Evolutionary conservation across 2,113 vertebrate genomes (phyloP).

Genomic region (Ovis canadensis): DNA sequence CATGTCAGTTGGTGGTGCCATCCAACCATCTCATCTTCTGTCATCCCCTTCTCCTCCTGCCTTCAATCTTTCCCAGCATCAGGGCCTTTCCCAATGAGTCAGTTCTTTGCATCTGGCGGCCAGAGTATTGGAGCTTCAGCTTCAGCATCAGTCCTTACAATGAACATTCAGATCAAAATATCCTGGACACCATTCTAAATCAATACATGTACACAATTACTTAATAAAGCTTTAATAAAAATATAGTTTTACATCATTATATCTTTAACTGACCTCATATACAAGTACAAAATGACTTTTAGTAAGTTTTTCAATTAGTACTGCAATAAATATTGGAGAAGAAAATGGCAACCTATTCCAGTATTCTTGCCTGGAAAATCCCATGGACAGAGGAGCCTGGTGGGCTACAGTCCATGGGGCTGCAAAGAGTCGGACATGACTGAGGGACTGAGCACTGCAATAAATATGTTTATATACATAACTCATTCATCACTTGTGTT

Average conservation of each 20-base stretch:
- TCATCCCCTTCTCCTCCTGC: neutral
- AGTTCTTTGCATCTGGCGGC: fast-evolving
- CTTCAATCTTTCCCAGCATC: neutral
- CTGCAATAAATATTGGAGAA: neutral
- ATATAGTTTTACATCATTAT: neutral
- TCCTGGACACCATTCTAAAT: neutral
- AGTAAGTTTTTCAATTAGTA: neutral
- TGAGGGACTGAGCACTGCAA: neutral
- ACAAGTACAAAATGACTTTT: neutral
- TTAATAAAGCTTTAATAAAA: neutral
- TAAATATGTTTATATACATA: neutral
- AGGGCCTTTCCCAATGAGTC: neutral
- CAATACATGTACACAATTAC: neutral
- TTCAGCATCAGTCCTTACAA: neutral
- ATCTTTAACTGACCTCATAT: neutral
- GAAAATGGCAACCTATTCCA: neutral
- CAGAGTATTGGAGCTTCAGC: neutral
- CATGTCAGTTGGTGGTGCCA: neutral
- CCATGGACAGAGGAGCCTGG: neutral
- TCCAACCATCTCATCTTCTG: neutral
- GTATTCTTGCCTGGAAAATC: neutral
- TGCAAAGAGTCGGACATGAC: neutral
- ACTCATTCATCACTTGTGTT: neutral
- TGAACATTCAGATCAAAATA: neutral
- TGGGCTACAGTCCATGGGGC: neutral